Conservation (phyloP, 53 echinoderm and acorn worm genomes). For the Echinometra lucunter region DNA sequence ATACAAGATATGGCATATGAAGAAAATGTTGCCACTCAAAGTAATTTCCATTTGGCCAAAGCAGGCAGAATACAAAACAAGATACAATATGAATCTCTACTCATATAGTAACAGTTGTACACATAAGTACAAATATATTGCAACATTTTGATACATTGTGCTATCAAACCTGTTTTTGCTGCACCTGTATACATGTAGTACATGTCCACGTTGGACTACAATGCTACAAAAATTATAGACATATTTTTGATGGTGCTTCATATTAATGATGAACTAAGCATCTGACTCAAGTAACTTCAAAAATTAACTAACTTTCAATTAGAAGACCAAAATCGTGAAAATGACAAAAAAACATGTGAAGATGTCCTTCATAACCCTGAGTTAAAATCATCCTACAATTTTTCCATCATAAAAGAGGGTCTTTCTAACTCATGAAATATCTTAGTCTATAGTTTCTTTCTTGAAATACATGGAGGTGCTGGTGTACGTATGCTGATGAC, state of each 20-base stretch:
- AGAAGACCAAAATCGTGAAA: neutral
- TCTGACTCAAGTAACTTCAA: neutral
- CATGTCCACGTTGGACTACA: neutral
- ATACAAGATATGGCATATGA: neutral
- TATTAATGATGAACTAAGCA: neutral
- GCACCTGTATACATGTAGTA: neutral
- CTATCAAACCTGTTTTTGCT: neutral
- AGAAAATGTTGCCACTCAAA: too few relatives aligned
- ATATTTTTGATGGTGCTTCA: neutral
- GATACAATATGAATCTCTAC: neutral
- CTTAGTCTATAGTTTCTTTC: neutral
- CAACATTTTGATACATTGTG: neutral
- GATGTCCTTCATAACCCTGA: neutral
- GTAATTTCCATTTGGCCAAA: neutral
- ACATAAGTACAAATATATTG: neutral
- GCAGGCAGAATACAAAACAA: neutral
- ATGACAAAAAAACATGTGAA: neutral
- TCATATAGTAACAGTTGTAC: neutral
- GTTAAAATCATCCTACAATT: neutral
- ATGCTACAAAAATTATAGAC: neutral
- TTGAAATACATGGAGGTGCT: too few relatives aligned
- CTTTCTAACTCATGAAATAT: neutral
- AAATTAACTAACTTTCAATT: neutral
- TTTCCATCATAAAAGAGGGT: neutral
- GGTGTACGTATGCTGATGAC: too few relatives aligned